phyloP scores from a whole-genome alignment of 1,140 invertebrate genomes.

The Ceratina australensis region DNA sequence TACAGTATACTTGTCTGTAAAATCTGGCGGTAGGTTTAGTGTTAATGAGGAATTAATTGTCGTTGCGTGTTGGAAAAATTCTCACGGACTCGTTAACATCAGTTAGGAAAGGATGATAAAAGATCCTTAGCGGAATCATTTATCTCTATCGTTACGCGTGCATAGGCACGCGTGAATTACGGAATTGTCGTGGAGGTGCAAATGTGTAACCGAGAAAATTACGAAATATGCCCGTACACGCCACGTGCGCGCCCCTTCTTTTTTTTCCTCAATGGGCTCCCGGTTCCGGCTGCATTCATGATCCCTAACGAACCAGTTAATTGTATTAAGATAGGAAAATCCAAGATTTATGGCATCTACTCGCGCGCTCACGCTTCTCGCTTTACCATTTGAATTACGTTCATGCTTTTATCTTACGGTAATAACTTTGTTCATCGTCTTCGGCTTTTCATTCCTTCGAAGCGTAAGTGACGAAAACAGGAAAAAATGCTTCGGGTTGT shows the following conservation, averaged over 20 bases:
- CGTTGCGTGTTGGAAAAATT: background rate
- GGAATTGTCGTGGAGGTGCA: conserved; percentile 53
- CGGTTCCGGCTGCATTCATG: conserved; percentile 53
- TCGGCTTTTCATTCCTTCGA: too few species aligned
- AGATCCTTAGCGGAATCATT: conserved; percentile 29
- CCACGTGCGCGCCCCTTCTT: conserved; percentile 25
- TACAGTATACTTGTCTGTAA: too few species aligned
- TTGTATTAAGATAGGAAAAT: conserved; percentile 31
- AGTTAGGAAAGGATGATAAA: conserved; percentile 23
- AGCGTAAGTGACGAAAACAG: too few species aligned
- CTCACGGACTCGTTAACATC: conserved; percentile 7
- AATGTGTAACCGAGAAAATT: conserved; percentile 45
- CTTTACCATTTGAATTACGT: too few species aligned
- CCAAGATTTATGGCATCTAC: background rate
- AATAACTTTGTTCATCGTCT: too few species aligned
- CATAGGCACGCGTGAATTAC: conserved; percentile 58
- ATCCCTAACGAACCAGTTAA: conserved; percentile 26
- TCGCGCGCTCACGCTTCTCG: background rate
- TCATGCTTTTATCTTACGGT: too few species aligned
- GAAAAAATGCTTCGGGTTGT: too few species aligned
- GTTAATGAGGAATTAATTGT: too few species aligned
- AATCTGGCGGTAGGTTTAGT: too few species aligned
- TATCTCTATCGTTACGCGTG: conserved; percentile 52
- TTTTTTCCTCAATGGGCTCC: conserved; percentile 31
- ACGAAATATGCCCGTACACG: conserved; percentile 46